phyloP scores from a whole-genome alignment of 2,888 invertebrate genomes.

The Philereme vetulata region DNA sequence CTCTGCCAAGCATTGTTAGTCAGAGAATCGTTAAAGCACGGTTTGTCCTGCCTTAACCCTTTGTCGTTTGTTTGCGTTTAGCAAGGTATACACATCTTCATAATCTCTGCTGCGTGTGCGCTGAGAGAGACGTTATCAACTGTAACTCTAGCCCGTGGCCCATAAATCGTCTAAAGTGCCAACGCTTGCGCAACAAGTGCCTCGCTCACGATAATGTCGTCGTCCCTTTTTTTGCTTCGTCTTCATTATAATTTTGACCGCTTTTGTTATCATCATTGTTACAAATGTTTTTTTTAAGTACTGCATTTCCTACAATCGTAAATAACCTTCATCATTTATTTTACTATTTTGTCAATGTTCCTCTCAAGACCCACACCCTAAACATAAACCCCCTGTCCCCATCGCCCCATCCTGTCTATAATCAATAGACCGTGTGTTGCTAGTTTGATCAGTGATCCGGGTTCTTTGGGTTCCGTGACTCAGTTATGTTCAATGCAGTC shows the following conservation, averaged over 20 bases:
- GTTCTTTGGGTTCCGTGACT: slow-evolving; percentile 73
- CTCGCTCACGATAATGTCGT: slow-evolving; percentile 56
- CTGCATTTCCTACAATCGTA: slow-evolving; percentile 19
- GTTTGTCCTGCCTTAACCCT: slow-evolving; percentile 41
- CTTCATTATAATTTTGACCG: slow-evolving; percentile 22
- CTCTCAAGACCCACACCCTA: slow-evolving; percentile 48
- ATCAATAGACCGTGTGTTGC: slow-evolving; percentile 66
- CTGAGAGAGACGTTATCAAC: slow-evolving; percentile 70
- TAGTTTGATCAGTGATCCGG: slow-evolving; percentile 69
- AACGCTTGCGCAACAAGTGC: slow-evolving; percentile 75
- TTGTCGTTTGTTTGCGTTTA: slow-evolving; percentile 56
- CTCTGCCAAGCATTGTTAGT: slow-evolving; percentile 24
- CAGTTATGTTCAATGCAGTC: slow-evolving; percentile 66
- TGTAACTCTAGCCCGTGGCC: slow-evolving; percentile 70
- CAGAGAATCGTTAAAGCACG: slow-evolving; percentile 18
- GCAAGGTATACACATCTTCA: slow-evolving; percentile 58
- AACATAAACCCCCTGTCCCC: slow-evolving; percentile 51
- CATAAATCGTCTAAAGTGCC: slow-evolving; percentile 73
- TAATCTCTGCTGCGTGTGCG: slow-evolving; percentile 55
- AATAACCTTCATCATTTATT: slow-evolving; percentile 17
- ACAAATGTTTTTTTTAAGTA: slow-evolving; percentile 13
- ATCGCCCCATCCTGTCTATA: slow-evolving; percentile 56
- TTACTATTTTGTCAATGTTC: slow-evolving; percentile 25
- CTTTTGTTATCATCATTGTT: slow-evolving; percentile 10
- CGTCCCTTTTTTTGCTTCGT: slow-evolving; percentile 47